These are phyloP conservation scores for Meloidogyne hapla DNA, from an alignment of 1,140 invertebrate species.

Conservation along the genomic window DNA sequence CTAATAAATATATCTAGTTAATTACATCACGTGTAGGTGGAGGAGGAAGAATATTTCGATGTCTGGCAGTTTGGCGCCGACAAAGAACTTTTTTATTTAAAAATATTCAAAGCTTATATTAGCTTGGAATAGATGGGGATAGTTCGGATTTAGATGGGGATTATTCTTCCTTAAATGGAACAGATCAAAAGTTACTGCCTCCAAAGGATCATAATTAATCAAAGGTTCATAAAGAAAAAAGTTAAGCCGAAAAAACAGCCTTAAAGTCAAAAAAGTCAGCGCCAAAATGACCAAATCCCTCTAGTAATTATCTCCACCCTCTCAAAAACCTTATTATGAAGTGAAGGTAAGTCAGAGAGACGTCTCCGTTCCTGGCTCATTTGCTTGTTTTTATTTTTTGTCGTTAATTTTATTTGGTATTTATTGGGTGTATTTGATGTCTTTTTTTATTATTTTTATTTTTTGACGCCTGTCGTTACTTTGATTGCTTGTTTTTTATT, in stretches of 20 bases:
- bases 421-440: neutral
- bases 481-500: neutral
- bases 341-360: constrained; percentile 1
- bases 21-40: neutral
- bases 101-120: no score
- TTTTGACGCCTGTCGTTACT: neutral
- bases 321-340: neutral
- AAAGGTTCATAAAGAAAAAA: no score
- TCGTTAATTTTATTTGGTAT: neutral
- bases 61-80: no score
- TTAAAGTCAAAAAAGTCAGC: neutral
- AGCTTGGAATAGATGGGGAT: no score
- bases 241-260: no score
- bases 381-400: neutral
- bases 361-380: constrained; percentile 1
- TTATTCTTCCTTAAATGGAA: no score
- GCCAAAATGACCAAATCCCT: neutral
- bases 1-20: neutral
- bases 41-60: no score
- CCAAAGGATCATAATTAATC: no score
- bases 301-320: neutral
- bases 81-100: no score
- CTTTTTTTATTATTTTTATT: neutral
- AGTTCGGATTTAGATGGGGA: no score
- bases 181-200: no score